Evolutionary conservation across 2,888 invertebrate genomes (phyloP).

Genomic region (Dilophus febrilis): DNA sequence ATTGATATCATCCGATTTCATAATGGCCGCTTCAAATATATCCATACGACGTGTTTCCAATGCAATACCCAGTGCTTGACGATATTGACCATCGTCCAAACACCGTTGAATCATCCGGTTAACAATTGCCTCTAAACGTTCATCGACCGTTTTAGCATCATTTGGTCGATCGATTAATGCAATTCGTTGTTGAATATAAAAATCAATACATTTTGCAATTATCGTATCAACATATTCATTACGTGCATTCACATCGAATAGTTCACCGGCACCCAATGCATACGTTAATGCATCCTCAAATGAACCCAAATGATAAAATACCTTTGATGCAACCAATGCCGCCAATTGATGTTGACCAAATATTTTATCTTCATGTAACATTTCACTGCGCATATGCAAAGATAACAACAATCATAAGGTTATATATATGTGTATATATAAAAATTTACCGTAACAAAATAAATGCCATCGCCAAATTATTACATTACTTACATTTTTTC

Average conservation of each 20-base stretch:
- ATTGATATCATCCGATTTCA: conserved; percentile 76
- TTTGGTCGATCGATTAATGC: conserved; percentile 51
- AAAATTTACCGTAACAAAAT: neutral
- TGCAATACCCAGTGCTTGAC: conserved; percentile 90
- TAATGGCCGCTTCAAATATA: conserved; percentile 82
- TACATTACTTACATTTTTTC: conserved; percentile 62
- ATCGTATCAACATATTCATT: conserved; percentile 95
- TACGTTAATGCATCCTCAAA: conserved; percentile 95
- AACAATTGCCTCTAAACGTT: conserved; percentile 79
- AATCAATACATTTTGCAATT: conserved; percentile 94
- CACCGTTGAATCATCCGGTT: conserved; percentile 96
- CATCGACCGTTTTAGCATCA: conserved; percentile 52
- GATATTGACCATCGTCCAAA: conserved; percentile 82
- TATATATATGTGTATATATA: neutral
- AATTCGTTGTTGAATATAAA: conserved; percentile 78
- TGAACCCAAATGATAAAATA: conserved; percentile 93
- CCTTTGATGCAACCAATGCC: conserved; percentile 94
- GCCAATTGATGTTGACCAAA: conserved; percentile 84
- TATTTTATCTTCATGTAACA: conserved; percentile 80
- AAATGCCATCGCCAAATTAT: conserved; percentile 2
- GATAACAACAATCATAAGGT: conserved; percentile 3
- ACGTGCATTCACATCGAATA: conserved; percentile 87
- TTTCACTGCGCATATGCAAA: conserved; percentile 46
- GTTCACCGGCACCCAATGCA: conserved; percentile 85
- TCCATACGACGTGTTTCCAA: conserved; percentile 95